Base-by-base conservation (phyloP, 2,113 vertebrate genomes). In the Megaleporinus macrocephalus region DNA sequence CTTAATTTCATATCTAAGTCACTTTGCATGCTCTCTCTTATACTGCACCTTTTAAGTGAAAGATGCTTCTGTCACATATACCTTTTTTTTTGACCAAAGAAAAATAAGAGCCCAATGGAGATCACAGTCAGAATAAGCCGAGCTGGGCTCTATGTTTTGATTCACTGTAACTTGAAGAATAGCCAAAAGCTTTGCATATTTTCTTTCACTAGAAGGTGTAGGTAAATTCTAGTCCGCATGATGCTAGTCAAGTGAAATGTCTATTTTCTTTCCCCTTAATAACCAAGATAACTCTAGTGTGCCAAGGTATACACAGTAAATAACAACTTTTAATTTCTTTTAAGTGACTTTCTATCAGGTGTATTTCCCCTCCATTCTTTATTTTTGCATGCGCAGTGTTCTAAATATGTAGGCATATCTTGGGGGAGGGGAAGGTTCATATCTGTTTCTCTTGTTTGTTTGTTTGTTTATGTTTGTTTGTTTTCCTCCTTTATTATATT, bases 21-120 rank as follows among this genome's bases (percentile, higher is more conserved):
- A 96, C 95, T 93, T 81, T 99, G 98, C 98, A 99, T 99, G 97
- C 96, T 95, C 96, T 96, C 96, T 98, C 93, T 96, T 95, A 94
- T 97, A 92, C 95, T 97, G 95, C 95, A 96, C 95, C 94, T 96
- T 96, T 96, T 97, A 97, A 96, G 95, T 98, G 92, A 90, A 61
- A 92, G 91, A 93, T 94, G 92, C 93, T 93, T 88, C 90, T 94
- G 36, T 66, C 69, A 71, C 62, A 82, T 71, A 73, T n/a, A 61
- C 29, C 53, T 83, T 73, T 76, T 78, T 73, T 41, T 92, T 92
- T 90, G 91, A 92, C 94, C 94, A 90, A 86, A 93, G 92, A 89
- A 88, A 74, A 59, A 73, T 47, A 59, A 78, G 62, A 84, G 30
- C 51, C 47, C 57, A 88, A 86, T 74, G 79, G 87, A 83, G 24